Base-by-base conservation (phyloP, 1,140 invertebrate genomes). In the Bombus terrestris region DNA sequence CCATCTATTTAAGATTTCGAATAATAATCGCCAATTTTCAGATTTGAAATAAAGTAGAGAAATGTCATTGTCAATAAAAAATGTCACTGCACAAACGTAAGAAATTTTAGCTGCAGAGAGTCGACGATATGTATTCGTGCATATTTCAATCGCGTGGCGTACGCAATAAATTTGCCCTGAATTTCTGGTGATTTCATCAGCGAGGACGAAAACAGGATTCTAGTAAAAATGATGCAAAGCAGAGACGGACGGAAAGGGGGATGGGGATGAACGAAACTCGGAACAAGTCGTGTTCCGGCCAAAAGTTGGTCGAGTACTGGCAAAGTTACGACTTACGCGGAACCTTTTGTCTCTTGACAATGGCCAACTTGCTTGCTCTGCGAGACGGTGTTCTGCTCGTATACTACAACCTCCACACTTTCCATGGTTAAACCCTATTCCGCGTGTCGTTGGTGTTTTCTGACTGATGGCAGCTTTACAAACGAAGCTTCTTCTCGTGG, bases 291-390 rank as follows among this genome's bases (percentile, higher is more conserved):
- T 59, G 62, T 81, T 41, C 76, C 53, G 53, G 53, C 37, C n/a
- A 32, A 81, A 88, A 88, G 84, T 86, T 86, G 73, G 71, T 79
- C 82, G 86, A 85, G 59, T 39, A 85, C 53, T 53, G 37, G 69
- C 35, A 25, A 80, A 89, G 81, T 89, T 87, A 87, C 80, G 81
- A 84, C 85, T 84, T 85, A 75, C 41, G 47, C 76, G 77, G 59
- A 71, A 78, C 53, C 85, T 81, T 87, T 89, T 89, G 87, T 87
- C 87, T 81, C 59, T 68, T 73, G 81, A 87, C 85, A 89, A 89
- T 87, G 77, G 85, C 81, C 81, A 77, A 87, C 87, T 84, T 83
- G 57, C 66, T 76, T 43, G n/a, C n/a, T n/a, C 47, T 72, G 76
- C 39, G 13, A 41, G 37, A 37, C 35, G 22, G 37, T 41, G 69